Conservation (phyloP, 92 coral and sea anemone species). For the Epizoanthus fatuus region DNA sequence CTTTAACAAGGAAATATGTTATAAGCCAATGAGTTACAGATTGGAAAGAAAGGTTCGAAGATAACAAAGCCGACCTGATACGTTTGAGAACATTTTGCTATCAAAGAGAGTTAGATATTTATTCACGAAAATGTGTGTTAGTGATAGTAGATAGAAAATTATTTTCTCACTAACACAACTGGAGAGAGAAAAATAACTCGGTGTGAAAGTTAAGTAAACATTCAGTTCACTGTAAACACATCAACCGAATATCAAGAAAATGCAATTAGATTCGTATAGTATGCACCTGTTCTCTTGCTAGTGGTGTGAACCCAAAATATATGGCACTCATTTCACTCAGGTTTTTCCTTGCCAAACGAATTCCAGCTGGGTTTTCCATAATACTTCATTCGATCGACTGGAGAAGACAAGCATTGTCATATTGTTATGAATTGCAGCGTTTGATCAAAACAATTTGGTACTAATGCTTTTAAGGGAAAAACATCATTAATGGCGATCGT, state of each 20-base stretch:
- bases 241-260: not conserved
- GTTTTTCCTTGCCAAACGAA: not conserved
- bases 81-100: not conserved
- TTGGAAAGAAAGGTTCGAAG: not conserved
- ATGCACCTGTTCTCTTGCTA: constrained; percentile 9
- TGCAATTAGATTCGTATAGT: not conserved
- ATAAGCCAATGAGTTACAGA: not conserved
- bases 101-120: not conserved
- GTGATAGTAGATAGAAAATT: not conserved
- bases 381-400: not conserved
- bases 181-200: not conserved
- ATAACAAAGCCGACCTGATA: not conserved
- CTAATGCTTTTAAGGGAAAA: not conserved
- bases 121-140: not conserved
- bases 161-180: not conserved
- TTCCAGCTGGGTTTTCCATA: not conserved
- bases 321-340: not conserved
- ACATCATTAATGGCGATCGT: too few species aligned
- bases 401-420: not conserved
- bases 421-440: not conserved
- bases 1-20: not conserved
- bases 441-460: not conserved
- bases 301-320: constrained; percentile 6
- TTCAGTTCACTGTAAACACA: not conserved
- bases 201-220: not conserved